Evolutionary conservation across 2,888 invertebrate genomes (phyloP), one percentile per base, ranked within the genome.

Genomic region (Dryococelus australis): DNA sequence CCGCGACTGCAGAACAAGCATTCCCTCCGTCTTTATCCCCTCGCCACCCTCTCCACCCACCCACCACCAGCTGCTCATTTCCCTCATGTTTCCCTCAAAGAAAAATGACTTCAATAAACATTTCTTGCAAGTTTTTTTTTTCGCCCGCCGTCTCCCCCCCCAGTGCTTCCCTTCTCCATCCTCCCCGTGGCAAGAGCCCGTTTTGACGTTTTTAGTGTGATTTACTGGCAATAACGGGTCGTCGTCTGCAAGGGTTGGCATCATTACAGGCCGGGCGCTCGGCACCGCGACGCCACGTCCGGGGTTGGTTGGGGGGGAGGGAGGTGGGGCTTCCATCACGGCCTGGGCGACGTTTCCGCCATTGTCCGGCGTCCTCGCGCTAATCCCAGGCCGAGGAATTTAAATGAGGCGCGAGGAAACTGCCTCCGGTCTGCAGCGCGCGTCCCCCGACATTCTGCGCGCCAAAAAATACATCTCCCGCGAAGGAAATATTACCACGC

Each of bases 11-110:
- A 65, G 65, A 65, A 65, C 65, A 65, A 65, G 65, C 65, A 16
- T n/a, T 65, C 47, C 47, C 47, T 47, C 47, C 47, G 47, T 8
- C 47, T 0, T 47, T 16, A 47, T 65, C 65, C n/a, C 65, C 65
- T n/a, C n/a, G 8, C 65, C 2, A 1, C n/a, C 20, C 65, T 20
- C 65, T 6, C 20, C 16, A 24, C 65, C 24, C 65, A 8, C 24
- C 65, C 6, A 10, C 65, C n/a, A 65, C 65, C 10, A 65, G 65
- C 65, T 65, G 65, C 65, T 65, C 65, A 65, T 65, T 65, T 65
- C 65, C 65, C 65, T 65, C 65, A 65, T 65, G 65, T 65, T 65
- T 65, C 65, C 65, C 65, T 65, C 65, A 65, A 65, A 65, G 65
- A 65, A 65, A 65, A 65, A 65, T 65, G 65, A 65, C 65, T 65